phyloP scores from a whole-genome alignment of 1,140 invertebrate genomes.

The Drosophila seguyi region DNA sequence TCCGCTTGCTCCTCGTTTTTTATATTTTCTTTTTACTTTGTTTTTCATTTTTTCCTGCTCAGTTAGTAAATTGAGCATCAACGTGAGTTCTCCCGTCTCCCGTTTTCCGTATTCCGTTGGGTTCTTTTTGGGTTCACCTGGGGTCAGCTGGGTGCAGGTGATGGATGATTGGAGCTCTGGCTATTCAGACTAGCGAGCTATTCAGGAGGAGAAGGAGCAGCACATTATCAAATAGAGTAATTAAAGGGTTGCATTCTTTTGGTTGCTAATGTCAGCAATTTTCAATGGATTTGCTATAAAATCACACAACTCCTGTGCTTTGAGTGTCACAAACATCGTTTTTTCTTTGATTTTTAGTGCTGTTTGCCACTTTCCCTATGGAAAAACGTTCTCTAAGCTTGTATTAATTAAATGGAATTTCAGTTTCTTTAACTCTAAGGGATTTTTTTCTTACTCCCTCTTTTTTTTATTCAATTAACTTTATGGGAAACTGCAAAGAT shows the following conservation, averaged over 20 bases:
- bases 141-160: conserved; percentile 40
- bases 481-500: no score
- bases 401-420: no score
- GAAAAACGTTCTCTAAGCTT: no score
- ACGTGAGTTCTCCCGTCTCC: conserved; percentile 23
- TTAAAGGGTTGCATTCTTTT: conserved; percentile 15
- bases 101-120: conserved; percentile 19
- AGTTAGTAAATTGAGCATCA: conserved; percentile 68
- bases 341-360: no score
- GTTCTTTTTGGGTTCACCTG: conserved; percentile 49
- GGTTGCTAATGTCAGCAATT: background rate
- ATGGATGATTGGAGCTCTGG: conserved; percentile 27
- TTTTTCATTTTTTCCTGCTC: conserved; percentile 29
- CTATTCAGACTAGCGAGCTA: background rate
- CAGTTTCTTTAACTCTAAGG: no score
- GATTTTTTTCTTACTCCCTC: no score
- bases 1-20: conserved; percentile 22
- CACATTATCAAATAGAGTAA: conserved; percentile 24
- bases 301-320: background rate
- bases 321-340: no score
- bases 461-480: no score
- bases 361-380: no score
- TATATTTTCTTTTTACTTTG: background rate
- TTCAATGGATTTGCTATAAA: conserved; percentile 2
- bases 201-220: background rate